These are phyloP conservation scores for Iphiclides podalirius DNA, from an alignment of 2,888 invertebrate species.

Conservation along the genomic window DNA sequence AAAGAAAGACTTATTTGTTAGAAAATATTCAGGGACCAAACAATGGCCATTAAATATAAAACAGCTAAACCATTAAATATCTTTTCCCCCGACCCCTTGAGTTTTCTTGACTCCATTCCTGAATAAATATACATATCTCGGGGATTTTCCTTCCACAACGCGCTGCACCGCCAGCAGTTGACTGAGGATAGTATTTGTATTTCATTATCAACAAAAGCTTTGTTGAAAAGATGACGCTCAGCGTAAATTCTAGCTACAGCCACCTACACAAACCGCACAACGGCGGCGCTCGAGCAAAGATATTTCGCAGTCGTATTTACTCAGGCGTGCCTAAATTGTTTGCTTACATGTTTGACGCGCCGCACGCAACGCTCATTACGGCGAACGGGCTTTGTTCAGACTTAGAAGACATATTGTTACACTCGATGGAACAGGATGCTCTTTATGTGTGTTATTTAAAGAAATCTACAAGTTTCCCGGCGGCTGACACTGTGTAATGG, in stretches of 20 bases:
- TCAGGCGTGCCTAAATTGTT: conserved; percentile 79
- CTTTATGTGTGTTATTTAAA: conserved; percentile 69
- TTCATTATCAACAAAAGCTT: conserved; percentile 75
- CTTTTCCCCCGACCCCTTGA: conserved; percentile 26
- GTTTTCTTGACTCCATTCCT: conserved; percentile 31
- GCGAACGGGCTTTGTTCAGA: conserved; percentile 72
- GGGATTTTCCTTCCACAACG: conserved; percentile 55
- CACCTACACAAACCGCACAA: conserved; percentile 66
- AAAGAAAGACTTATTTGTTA: no score
- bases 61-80: conserved; percentile 14
- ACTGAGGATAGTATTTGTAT: conserved; percentile 72
- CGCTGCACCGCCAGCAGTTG: conserved; percentile 56
- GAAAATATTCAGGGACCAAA: no score
- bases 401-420: conserved; percentile 74
- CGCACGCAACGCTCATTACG: conserved; percentile 78
- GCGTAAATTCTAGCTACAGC: conserved; percentile 65
- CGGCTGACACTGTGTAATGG: conserved; percentile 52
- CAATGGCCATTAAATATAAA: conserved; percentile 7
- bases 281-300: conserved; percentile 66
- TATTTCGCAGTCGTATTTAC: conserved; percentile 77
- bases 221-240: conserved; percentile 71
- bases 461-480: conserved; percentile 71
- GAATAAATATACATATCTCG: conserved; percentile 34
- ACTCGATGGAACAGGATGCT: conserved; percentile 66
- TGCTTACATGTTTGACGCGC: conserved; percentile 79